Base-by-base conservation (phyloP, 2,113 vertebrate genomes). In the Sapayoa aenigma region DNA sequence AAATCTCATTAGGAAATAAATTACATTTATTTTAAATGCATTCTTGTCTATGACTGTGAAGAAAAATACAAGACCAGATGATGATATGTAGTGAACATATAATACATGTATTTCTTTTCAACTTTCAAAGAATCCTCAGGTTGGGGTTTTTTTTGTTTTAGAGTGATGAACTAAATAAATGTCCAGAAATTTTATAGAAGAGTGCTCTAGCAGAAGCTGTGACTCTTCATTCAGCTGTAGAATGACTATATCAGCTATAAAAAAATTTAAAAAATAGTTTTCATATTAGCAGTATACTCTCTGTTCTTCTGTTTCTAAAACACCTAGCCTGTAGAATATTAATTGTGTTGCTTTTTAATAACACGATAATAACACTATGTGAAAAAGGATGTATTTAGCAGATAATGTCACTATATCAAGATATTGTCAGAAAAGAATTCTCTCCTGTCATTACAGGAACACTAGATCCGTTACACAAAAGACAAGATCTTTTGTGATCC, bases 71-170 rank as follows among this genome's bases (percentile, higher is more conserved):
- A 53, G 33, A 62, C 5, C 3, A 62, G 19, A 41, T 53, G 79
- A 47, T 14, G 7, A 58, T 46, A 47, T 20, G 28, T 2, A 49
- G 5, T 31, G 7, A 21, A 62, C 1, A 42, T 0, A 4, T 27
- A 42, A 2, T 24, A 8, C 24, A 28, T 50, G 19, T 3, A 31
- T 22, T 46, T 68, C 15, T 80, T 80, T 74, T 44, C 6, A 42
- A 55, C 59, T 7, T 0, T 39, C 71, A 67, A 68, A 81, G 15
- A 30, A 8, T 14, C 10, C 56, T n/a, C 37, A 11, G n/a, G n/a
- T n/a, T n/a, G n/a, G 33, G 5, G 2, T 28, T 65, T 93, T 77
- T 3, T 55, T 60, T 63, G 2, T 0, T 82, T 94, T 69, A 67
- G 30, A 82, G 24, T 33, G 3, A 37, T 42, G 35, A n/a, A n/a